Conservation (phyloP, 2,797 vertebrate species). For the Arrhamphus sclerolepis region DNA sequence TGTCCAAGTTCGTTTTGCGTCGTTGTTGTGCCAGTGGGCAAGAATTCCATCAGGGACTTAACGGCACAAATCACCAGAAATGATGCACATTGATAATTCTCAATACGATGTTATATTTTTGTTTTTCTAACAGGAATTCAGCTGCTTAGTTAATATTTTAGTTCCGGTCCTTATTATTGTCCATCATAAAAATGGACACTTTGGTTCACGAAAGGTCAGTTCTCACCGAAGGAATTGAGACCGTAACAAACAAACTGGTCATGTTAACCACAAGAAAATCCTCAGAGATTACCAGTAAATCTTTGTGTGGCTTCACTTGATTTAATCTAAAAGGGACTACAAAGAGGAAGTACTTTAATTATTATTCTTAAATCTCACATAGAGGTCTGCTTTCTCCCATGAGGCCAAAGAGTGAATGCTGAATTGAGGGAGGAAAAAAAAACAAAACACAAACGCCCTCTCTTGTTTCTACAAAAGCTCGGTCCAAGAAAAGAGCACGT, state of each 20-base stretch:
- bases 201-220: neutral
- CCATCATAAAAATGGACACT: too few species aligned
- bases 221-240: neutral
- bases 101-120: too few species aligned
- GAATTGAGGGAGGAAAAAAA: constrained; percentile 4
- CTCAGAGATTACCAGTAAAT: neutral
- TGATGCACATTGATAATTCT: too few species aligned
- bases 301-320: neutral
- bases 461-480: constrained; percentile 48
- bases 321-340: constrained; percentile 2
- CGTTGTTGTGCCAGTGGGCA: constrained; percentile 3
- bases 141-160: neutral
- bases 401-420: neutral
- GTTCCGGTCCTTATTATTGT: too few species aligned
- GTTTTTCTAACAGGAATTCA: too few species aligned
- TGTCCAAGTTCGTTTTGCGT: neutral
- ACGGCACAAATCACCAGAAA: too few species aligned
- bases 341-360: too few species aligned
- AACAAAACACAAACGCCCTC: too few species aligned
- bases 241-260: neutral
- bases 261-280: neutral
- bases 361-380: constrained; percentile 1
- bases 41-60: neutral
- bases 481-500: constrained; percentile 6
- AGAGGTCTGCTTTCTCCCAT: constrained; percentile 12